Percentiles rank a stretch among this genome's conserved stretches.
These are phyloP conservation scores for Triplophysa rosa DNA, from an alignment of 2,113 vertebrate species.

Conservation along the genomic window DNA sequence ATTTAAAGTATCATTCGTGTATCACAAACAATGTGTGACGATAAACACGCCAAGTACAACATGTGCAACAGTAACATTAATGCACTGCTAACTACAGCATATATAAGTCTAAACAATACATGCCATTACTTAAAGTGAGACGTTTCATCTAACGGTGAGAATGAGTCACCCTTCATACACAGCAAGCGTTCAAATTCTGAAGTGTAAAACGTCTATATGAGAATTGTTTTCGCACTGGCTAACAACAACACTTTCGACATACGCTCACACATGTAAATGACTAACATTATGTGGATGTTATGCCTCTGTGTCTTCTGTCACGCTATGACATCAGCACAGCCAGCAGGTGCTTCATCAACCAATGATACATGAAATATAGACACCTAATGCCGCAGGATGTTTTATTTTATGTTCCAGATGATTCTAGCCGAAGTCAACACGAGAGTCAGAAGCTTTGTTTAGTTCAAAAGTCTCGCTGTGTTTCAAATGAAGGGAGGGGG, in stretches of 20 bases:
- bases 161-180: background rate
- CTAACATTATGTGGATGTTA: background rate
- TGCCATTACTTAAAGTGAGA: background rate
- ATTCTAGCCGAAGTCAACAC: background rate
- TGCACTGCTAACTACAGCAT: background rate
- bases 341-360: conserved; percentile 36
- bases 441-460: background rate
- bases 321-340: background rate
- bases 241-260: background rate
- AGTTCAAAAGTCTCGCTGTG: conserved; percentile 25
- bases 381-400: conserved; percentile 7
- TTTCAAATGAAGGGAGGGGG: conserved; percentile 22
- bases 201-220: background rate
- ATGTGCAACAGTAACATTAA: too few relatives aligned
- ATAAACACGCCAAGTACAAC: too few relatives aligned
- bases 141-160: background rate
- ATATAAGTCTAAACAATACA: background rate
- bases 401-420: conserved; percentile 9
- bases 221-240: background rate
- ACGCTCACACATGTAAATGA: background rate
- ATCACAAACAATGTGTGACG: too few relatives aligned
- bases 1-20: too few relatives aligned
- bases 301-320: conserved; percentile 3
- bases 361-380: conserved; percentile 37
- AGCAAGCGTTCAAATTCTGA: background rate